Conservation (phyloP, 2,113 vertebrate species). For the Varanus salvator region DNA sequence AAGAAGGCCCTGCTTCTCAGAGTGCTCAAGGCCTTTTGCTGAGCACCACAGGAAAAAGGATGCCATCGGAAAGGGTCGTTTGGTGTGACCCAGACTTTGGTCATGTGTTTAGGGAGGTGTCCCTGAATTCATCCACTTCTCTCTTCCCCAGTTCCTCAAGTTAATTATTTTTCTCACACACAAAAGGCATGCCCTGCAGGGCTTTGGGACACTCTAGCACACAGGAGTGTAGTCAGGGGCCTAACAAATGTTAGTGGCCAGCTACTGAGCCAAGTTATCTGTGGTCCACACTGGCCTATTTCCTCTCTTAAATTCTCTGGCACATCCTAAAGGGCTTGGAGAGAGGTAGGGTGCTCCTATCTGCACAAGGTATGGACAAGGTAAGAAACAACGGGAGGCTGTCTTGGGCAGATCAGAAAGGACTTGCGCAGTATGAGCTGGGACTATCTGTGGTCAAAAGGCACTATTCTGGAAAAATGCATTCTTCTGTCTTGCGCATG, state of each 20-base stretch:
- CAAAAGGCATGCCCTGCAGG: neutral
- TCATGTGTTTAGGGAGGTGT: too few species aligned
- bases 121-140: neutral
- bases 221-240: too few species aligned
- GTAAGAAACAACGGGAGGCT: too few species aligned
- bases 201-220: neutral
- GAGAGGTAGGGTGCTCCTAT: neutral
- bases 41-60: neutral
- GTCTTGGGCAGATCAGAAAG: too few species aligned
- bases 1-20: neutral
- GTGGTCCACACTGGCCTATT: too few species aligned
- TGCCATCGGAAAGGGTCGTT: too few species aligned
- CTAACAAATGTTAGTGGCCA: too few species aligned
- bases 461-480: neutral
- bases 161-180: too few species aligned
- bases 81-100: neutral
- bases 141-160: too few species aligned
- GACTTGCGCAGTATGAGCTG: neutral
- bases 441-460: neutral
- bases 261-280: too few species aligned
- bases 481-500: neutral
- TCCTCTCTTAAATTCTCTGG: too few species aligned
- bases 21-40: neutral
- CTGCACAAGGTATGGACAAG: neutral
- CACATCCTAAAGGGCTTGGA: neutral